These are phyloP conservation scores for Phataginus tricuspis DNA, from an alignment of 2,797 vertebrate genomes.

Conservation along the genomic window DNA sequence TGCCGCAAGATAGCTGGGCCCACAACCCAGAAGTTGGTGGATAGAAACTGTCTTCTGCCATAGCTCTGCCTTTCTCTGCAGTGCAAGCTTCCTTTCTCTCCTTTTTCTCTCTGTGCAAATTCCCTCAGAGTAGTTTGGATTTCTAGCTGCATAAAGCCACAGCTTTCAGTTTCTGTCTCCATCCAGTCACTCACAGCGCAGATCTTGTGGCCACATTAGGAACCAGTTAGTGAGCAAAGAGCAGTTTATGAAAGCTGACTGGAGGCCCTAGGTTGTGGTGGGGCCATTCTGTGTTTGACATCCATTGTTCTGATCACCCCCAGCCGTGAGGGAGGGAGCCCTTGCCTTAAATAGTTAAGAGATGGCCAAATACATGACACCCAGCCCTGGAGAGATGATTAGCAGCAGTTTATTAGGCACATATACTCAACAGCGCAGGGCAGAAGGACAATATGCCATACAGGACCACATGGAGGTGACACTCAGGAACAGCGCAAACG, in stretches of 20 bases:
- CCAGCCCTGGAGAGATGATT: background rate
- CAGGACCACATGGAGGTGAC: background rate
- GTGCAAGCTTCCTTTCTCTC: rapidly evolving
- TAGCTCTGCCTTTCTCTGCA: background rate
- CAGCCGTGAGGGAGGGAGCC: background rate
- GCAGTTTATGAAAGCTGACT: background rate
- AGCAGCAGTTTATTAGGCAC: background rate
- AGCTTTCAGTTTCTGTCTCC: slow-evolving; percentile 46
- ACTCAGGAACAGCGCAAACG: background rate
- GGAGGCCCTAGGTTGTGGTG: background rate
- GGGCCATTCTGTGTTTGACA: background rate
- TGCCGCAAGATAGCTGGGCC: rapidly evolving
- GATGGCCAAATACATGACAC: background rate
- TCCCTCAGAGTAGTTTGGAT: background rate
- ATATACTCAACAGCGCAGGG: background rate
- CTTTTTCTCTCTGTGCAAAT: background rate
- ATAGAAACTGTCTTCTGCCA: background rate
- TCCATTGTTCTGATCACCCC: background rate
- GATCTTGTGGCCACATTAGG: background rate
- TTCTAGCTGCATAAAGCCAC: background rate
- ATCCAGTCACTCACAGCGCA: background rate
- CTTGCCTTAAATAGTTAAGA: background rate
- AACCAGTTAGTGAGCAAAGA: background rate
- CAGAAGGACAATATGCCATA: background rate
- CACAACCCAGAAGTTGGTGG: background rate